Evolutionary conservation across 2,113 vertebrate genomes (phyloP).

Genomic region (Silurus meridionalis): DNA sequence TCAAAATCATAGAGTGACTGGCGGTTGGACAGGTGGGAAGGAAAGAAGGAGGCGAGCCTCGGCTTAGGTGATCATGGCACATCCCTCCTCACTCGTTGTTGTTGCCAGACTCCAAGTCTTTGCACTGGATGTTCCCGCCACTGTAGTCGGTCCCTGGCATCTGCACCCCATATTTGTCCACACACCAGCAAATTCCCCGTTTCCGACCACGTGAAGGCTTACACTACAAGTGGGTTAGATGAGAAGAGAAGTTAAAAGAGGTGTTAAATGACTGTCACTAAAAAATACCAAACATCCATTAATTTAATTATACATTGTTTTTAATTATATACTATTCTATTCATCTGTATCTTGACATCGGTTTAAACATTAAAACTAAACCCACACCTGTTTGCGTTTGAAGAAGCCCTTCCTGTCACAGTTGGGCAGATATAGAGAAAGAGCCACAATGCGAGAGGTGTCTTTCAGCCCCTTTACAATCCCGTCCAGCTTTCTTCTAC

Average conservation of each 20-base stretch:
- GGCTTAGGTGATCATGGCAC: constrained; percentile 64
- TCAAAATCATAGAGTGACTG: constrained; percentile 68
- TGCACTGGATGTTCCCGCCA: constrained; percentile 92
- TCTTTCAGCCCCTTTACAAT: constrained; percentile 94
- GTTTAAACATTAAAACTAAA: not conserved
- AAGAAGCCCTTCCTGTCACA: constrained; percentile 98
- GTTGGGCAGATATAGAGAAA: constrained; percentile 93
- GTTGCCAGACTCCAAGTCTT: constrained; percentile 90
- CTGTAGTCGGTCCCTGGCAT: constrained; percentile 91
- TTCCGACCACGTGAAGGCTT: constrained; percentile 96
- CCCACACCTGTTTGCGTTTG: constrained; percentile 93
- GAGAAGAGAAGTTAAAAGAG: constrained; percentile 23
- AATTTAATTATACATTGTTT: not conserved
- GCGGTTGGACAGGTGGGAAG: constrained; percentile 68
- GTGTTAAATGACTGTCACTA: not conserved
- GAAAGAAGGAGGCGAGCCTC: constrained; percentile 73
- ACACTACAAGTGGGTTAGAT: constrained; percentile 74
- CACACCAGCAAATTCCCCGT: constrained; percentile 96
- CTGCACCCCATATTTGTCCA: constrained; percentile 96
- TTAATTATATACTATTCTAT: not conserved
- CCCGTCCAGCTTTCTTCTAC: constrained; percentile 92
- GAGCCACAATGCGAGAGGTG: constrained; percentile 85
- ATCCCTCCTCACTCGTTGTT: constrained; percentile 84
- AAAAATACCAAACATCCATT: constrained; percentile 9
- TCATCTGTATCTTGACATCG: not conserved